Evolutionary conservation across 1,140 invertebrate genomes (phyloP).

Genomic region (Megathymus violae): DNA sequence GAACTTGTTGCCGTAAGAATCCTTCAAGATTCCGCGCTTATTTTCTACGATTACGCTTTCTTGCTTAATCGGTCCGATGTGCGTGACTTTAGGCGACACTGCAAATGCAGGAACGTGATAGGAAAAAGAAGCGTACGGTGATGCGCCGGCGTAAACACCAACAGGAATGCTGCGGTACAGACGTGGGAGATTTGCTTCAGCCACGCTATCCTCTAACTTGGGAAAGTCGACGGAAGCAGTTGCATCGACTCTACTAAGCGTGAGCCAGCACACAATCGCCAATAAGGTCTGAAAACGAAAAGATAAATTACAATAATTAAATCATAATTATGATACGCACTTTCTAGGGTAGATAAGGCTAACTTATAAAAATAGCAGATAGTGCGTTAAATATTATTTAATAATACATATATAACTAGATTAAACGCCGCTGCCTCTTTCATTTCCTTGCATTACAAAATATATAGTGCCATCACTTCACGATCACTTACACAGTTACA

Average conservation of each 20-base stretch:
- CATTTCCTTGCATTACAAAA: no score
- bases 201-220: constrained; percentile 54
- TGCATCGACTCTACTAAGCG: constrained; percentile 42
- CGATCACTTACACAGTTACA: background rate
- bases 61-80: constrained; percentile 58
- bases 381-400: no score
- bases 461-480: constrained; percentile 1
- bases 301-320: constrained; percentile 25
- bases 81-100: constrained; percentile 46
- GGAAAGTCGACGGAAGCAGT: constrained; percentile 42
- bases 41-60: constrained; percentile 52
- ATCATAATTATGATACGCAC: no score
- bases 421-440: no score
- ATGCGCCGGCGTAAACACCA: constrained; percentile 66
- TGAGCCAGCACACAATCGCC: constrained; percentile 55
- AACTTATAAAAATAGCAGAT: no score
- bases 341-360: no score
- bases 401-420: no score
- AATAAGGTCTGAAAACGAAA: constrained; percentile 61
- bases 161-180: constrained; percentile 64
- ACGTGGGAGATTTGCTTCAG: constrained; percentile 59
- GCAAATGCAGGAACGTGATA: constrained; percentile 58
- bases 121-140: constrained; percentile 66
- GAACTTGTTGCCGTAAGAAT: constrained; percentile 73
- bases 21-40: constrained; percentile 60